phyloP scores from a whole-genome alignment of 2,888 invertebrate genomes.

The Andrena dorsata region DNA sequence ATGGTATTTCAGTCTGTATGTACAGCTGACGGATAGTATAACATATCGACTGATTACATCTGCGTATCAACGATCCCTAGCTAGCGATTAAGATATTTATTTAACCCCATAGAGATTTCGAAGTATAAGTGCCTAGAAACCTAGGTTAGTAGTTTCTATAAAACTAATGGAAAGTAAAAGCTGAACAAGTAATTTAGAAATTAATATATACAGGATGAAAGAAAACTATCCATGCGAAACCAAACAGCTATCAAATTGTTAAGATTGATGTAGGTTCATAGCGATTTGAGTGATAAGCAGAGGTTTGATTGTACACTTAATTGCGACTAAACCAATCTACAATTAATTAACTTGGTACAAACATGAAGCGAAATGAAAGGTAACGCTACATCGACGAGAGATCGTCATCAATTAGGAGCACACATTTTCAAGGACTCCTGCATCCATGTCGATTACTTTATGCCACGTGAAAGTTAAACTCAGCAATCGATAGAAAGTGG shows the following conservation, averaged over 20 bases:
- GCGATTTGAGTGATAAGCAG: not conserved
- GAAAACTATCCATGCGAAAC: too few relatives aligned
- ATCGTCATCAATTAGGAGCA: not conserved
- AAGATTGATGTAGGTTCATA: not conserved
- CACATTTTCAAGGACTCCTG: not conserved
- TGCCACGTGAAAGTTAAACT: not conserved
- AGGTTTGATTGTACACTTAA: not conserved
- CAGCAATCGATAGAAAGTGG: not conserved
- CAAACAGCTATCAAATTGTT: not conserved
- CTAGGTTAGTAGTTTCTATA: too few relatives aligned
- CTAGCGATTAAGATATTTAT: slow-evolving; percentile 8
- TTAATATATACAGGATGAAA: too few relatives aligned
- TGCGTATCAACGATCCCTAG: slow-evolving; percentile 14
- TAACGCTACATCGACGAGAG: not conserved
- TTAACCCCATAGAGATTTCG: too few relatives aligned
- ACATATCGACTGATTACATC: slow-evolving; percentile 10
- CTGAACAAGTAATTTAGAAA: too few relatives aligned
- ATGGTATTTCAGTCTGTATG: slow-evolving; percentile 33
- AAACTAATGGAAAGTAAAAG: too few relatives aligned
- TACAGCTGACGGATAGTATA: slow-evolving; percentile 37
- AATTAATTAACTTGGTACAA: not conserved
- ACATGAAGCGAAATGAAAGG: not conserved
- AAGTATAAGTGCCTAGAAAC: too few relatives aligned
- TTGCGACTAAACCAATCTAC: not conserved
- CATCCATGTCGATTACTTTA: not conserved